Evolutionary conservation across 2,113 vertebrate genomes (phyloP).

Genomic region (Bombycilla garrulus): DNA sequence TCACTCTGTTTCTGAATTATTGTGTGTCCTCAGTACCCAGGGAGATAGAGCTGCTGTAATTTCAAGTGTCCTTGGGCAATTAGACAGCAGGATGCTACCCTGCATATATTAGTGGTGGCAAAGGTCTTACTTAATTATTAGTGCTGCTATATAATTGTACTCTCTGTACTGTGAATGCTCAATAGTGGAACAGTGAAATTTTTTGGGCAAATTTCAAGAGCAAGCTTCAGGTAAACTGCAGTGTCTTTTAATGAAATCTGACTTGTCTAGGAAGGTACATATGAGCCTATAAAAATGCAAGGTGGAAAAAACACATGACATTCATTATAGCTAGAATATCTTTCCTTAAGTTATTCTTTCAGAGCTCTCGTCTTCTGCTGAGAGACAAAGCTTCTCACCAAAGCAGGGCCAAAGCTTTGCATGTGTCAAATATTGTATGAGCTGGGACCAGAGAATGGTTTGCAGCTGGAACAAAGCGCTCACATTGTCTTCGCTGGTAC

Average conservation of each 20-base stretch:
- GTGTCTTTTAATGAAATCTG: neutral
- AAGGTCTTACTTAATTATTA: neutral
- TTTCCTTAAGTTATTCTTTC: neutral
- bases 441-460: neutral
- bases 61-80: neutral
- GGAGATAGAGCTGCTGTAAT: neutral
- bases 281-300: neutral
- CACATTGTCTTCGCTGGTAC: neutral
- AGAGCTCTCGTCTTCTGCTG: neutral
- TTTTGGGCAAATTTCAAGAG: neutral
- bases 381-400: neutral
- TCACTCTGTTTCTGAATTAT: neutral
- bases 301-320: neutral
- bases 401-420: neutral
- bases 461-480: neutral
- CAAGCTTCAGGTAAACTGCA: neutral
- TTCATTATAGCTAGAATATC: neutral
- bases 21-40: neutral
- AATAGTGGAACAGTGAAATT: neutral
- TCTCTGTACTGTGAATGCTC: neutral
- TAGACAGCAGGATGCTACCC: neutral
- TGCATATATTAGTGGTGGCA: neutral
- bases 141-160: neutral
- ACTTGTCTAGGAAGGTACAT: neutral
- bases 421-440: no score